A percentile compares a stretch with the other conserved stretches of the same genome.
Evolutionary conservation across 2,888 invertebrate genomes (phyloP).

Genomic region (Nephrotoma guestfalica): DNA sequence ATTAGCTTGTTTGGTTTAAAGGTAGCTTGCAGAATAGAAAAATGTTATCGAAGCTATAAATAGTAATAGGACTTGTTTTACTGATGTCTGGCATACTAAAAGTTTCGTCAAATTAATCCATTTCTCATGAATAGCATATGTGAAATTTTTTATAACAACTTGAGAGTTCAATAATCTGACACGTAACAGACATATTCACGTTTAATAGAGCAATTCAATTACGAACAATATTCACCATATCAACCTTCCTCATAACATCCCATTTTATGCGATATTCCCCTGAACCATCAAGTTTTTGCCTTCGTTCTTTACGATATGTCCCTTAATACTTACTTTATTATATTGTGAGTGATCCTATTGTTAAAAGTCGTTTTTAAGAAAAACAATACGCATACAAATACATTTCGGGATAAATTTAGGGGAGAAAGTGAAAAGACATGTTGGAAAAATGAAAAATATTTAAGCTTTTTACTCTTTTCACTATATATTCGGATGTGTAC

Average conservation of each 20-base stretch:
- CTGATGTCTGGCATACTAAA: neutral
- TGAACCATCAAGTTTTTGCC: neutral
- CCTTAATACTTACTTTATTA: neutral
- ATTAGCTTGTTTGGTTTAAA: neutral
- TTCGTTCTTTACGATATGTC: neutral
- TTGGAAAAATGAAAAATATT: neutral
- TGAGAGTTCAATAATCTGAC: neutral
- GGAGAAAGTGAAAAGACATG: neutral
- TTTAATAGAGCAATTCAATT: neutral
- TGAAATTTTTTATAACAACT: neutral
- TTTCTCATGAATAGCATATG: neutral
- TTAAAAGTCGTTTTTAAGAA: neutral
- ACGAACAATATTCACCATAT: neutral
- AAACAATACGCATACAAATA: neutral
- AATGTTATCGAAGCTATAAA: neutral
- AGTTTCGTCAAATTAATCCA: neutral
- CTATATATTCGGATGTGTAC: neutral
- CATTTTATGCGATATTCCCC: neutral
- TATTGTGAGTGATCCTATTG: neutral
- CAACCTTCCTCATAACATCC: neutral
- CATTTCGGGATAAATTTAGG: neutral
- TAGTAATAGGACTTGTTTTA: neutral
- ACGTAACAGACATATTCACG: neutral
- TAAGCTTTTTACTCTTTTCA: neutral
- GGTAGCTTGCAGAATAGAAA: too few relatives aligned